Conservation (phyloP, 2,888 invertebrate genomes). For the Perizoma flavofasciatum region DNA sequence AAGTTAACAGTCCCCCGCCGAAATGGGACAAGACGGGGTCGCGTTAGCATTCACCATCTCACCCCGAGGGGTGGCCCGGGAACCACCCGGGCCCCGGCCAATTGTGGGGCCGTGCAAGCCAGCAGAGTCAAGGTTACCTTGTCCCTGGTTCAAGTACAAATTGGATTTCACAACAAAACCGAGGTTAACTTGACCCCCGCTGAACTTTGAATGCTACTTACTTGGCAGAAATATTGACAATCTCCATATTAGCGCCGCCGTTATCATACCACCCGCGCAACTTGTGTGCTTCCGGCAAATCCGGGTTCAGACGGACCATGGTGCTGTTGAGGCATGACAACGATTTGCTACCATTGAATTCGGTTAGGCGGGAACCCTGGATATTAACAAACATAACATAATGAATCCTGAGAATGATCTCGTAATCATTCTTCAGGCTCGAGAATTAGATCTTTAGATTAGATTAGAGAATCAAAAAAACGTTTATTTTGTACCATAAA, state of each 20-base stretch:
- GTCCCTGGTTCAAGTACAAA: no score
- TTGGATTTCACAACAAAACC: no score
- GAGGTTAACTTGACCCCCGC: background rate
- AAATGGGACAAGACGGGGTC: no score
- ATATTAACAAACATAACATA: background rate
- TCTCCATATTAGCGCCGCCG: constrained; percentile 86
- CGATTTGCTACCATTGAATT: constrained; percentile 93
- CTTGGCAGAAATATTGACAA: constrained; percentile 87
- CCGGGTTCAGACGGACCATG: constrained; percentile 92
- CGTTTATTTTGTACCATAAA: no score
- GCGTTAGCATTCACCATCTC: no score
- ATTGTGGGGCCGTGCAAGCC: no score
- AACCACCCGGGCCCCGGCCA: no score
- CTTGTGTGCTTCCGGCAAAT: constrained; percentile 92
- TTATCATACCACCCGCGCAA: constrained; percentile 97
- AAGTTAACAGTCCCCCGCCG: no score
- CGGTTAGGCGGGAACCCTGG: constrained; percentile 89
- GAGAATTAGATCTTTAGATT: no score
- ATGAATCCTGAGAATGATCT: constrained; percentile 84
- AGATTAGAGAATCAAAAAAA: no score
- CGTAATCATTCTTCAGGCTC: constrained; percentile 95
- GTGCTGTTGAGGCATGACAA: constrained; percentile 85
- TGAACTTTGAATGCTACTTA: constrained; percentile 40
- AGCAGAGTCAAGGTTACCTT: no score
- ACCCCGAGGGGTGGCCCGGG: no score